Base-by-base conservation (phyloP, 2,797 vertebrate species). In the Rousettus madagascariensis region DNA sequence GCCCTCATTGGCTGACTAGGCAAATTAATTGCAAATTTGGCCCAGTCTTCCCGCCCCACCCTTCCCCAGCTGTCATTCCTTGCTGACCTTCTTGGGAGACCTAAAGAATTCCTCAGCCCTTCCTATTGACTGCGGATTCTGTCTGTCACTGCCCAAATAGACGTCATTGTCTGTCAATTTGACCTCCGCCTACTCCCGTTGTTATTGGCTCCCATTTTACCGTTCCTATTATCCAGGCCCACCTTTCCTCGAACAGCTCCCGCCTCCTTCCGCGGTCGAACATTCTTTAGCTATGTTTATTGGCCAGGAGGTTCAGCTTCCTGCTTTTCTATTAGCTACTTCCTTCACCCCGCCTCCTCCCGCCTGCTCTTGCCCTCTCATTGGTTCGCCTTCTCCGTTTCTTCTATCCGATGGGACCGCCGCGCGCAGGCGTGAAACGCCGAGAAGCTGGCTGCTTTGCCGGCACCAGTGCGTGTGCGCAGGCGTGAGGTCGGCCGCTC, bases 371-470 rank as follows among this genome's bases (percentile, higher is more conserved):
- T 49, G 28, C n/a, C 28, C 53, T 90, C 41, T 90, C 74, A 94
- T 91, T 96, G 95, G 96, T 30, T 43, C n/a, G n/a, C 65, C 77
- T 43, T 41, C 91, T 87, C 69, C 59, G 36, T 90, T 97, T 97
- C 96, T 96, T 95, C 85, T 94, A 96, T 59, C 83, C 83, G 66
- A 59, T 24, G 97, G 90, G 46, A 1, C 36, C 4, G 59, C 7
- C 5, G 82, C 72, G 95, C 97, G 97, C 97, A 97, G 91, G 97
- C 97, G 97, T 91, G 69, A 43, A 95, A 26, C 13, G 82, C 88
- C 8, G 20, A 33, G 41, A 94, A 11, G 28, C 49, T 26, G 69
- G 95, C 79, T 2, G n/a, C 68, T 75, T 19, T 9, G 89, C 86
- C 79, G 72, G 94, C 74, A 33, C 71, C 10, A n/a, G 28, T 4